Conservation (phyloP, 2,888 invertebrate species). For the Pyrocoelia pectoralis region DNA sequence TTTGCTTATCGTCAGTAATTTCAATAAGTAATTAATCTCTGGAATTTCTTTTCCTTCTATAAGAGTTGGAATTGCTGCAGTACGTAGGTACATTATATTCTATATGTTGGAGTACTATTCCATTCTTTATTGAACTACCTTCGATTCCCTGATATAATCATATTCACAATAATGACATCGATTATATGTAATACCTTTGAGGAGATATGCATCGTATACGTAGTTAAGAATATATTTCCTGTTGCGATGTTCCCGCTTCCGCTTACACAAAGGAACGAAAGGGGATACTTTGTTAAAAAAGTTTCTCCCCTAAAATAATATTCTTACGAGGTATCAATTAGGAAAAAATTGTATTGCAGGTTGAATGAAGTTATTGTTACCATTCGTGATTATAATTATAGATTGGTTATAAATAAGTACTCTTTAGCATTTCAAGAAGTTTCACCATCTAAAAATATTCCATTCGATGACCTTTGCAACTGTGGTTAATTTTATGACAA, state of each 20-base stretch:
- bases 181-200: constrained; percentile 26
- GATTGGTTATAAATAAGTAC: not conserved
- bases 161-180: constrained; percentile 27
- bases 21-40: too few relatives aligned
- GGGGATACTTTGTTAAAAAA: constrained; percentile 20
- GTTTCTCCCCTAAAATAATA: constrained; percentile 14
- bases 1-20: too few relatives aligned
- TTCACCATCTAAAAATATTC: not conserved
- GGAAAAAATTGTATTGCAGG: not conserved
- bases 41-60: too few relatives aligned
- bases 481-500: too few relatives aligned
- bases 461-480: not conserved
- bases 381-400: not conserved
- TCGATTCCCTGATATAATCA: constrained; percentile 13
- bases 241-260: constrained; percentile 41
- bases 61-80: too few relatives aligned
- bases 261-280: constrained; percentile 26
- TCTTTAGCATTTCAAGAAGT: not conserved
- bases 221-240: constrained; percentile 44
- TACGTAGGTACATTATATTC: too few relatives aligned
- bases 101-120: too few relatives aligned
- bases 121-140: too few relatives aligned
- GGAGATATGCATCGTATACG: constrained; percentile 43
- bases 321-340: not conserved
- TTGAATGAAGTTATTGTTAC: not conserved